Evolutionary conservation across 2,888 invertebrate species (phyloP).

Genomic region (Acanthosoma haemorrhoidale): DNA sequence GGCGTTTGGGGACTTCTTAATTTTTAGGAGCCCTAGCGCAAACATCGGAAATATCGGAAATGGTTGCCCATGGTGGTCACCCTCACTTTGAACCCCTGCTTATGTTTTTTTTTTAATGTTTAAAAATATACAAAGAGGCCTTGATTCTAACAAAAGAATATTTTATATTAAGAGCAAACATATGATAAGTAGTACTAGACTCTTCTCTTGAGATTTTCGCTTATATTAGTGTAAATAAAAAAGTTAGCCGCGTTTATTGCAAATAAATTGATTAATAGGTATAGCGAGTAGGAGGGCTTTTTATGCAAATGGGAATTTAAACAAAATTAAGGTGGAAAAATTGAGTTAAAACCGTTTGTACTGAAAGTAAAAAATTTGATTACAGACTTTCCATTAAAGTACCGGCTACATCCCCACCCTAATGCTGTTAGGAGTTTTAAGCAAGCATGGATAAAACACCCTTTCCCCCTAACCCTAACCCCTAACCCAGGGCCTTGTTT

Average conservation of each 20-base stretch:
- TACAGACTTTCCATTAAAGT: conserved; percentile 5
- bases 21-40: no score
- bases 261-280: neutral
- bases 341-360: conserved; percentile 7
- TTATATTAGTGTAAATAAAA: neutral
- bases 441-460: neutral
- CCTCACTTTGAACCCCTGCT: no score
- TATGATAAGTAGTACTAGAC: neutral
- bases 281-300: neutral
- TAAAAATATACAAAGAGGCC: no score
- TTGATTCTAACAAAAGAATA: neutral
- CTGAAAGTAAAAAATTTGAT: neutral
- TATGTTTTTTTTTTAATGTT: no score
- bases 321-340: neutral
- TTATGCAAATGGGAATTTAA: conserved; percentile 7
- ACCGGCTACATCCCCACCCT: neutral
- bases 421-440: neutral
- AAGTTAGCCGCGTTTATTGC: neutral
- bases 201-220: neutral
- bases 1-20: no score
- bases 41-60: no score
- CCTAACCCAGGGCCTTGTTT: no score
- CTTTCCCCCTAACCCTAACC: no score
- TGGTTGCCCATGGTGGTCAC: no score
- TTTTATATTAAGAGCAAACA: neutral